A percentile compares a stretch with the other conserved stretches of the same genome.
Conservation (phyloP, 2,113 vertebrate species). For the Pipra filicauda region DNA sequence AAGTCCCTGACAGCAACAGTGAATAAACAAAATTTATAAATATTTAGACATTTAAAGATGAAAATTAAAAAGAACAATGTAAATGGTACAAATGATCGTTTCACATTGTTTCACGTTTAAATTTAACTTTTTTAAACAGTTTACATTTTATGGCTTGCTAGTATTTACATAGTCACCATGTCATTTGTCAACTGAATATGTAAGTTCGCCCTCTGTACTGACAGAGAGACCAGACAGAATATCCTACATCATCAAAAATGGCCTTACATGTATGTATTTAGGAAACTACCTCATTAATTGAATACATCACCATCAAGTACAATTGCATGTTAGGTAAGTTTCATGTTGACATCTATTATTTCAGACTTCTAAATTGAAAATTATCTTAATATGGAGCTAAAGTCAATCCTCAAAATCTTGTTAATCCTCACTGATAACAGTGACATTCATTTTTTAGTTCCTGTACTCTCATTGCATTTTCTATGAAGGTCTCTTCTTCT, state of each 20-base stretch:
- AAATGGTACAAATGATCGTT: fast-evolving
- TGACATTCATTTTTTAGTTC: background rate
- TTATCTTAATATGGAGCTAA: background rate
- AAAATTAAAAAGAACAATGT: background rate
- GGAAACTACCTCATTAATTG: background rate
- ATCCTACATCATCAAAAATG: background rate
- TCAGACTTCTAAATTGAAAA: background rate
- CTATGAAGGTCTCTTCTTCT: background rate
- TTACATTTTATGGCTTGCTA: background rate
- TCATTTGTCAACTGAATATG: background rate
- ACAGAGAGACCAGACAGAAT: background rate
- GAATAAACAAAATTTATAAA: background rate
- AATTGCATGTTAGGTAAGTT: background rate
- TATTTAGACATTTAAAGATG: background rate
- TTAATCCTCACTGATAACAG: background rate
- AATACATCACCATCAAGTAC: background rate
- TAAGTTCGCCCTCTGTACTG: background rate
- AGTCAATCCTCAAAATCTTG: background rate
- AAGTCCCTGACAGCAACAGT: background rate
- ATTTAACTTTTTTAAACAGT: background rate
- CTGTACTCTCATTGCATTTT: background rate
- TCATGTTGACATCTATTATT: background rate
- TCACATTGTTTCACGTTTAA: background rate
- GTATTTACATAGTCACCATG: background rate
- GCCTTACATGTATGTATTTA: background rate